These are phyloP conservation scores for Rhineura floridana DNA, from an alignment of 2,113 vertebrate species.

Conservation along the genomic window DNA sequence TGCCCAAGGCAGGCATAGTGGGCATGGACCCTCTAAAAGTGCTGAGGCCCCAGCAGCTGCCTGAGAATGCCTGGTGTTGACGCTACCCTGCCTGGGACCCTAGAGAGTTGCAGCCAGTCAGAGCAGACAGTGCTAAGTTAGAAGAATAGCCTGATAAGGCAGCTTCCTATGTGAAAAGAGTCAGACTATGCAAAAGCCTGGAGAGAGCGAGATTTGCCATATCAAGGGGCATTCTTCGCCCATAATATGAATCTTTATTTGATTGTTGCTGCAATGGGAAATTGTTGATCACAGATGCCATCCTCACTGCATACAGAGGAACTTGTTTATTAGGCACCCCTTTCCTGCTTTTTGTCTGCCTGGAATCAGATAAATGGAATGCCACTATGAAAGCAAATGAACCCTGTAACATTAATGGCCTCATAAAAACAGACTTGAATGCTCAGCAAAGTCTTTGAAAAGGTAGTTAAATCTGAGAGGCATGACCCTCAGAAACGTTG, in stretches of 20 bases:
- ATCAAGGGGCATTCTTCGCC: not conserved
- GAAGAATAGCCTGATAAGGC: too few relatives aligned
- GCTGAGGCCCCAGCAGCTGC: too few relatives aligned
- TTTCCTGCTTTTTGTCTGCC: not conserved
- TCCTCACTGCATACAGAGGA: not conserved
- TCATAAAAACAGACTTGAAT: not conserved
- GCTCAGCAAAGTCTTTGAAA: not conserved
- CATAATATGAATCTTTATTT: not conserved
- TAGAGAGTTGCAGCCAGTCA: too few relatives aligned
- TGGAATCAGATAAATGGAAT: not conserved
- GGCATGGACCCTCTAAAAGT: too few relatives aligned
- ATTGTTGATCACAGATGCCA: not conserved
- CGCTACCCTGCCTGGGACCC: too few relatives aligned
- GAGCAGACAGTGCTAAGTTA: too few relatives aligned
- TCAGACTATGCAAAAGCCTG: too few relatives aligned
- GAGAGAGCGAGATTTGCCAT: not conserved
- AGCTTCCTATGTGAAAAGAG: too few relatives aligned
- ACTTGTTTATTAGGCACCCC: not conserved
- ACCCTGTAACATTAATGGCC: not conserved
- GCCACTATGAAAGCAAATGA: not conserved
- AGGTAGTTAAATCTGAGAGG: not conserved
- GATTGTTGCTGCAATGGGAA: not conserved
- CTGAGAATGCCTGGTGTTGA: too few relatives aligned
- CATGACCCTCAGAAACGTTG: not conserved
- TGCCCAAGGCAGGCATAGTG: too few relatives aligned